These are phyloP conservation scores for Lagopus leucura DNA, from an alignment of 2,113 vertebrate species.

Conservation along the genomic window DNA sequence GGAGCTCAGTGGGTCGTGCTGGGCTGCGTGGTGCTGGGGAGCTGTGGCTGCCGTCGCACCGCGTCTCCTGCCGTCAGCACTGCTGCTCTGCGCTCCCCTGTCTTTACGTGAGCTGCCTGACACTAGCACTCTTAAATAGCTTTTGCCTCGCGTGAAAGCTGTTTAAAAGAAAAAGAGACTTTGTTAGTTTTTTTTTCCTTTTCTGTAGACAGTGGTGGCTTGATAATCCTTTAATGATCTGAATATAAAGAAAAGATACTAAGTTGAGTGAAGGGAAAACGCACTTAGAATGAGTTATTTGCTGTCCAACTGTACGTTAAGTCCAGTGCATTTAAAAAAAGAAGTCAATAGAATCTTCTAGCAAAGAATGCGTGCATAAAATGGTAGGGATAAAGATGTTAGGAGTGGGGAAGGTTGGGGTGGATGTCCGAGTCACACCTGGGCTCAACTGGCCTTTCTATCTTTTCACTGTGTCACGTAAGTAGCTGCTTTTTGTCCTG, in stretches of 20 bases:
- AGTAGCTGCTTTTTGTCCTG: constrained; percentile 82
- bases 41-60: constrained; percentile 67
- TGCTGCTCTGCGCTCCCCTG: constrained; percentile 72
- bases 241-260: constrained; percentile 42
- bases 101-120: constrained; percentile 77
- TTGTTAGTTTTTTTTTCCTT: constrained; percentile 61
- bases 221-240: constrained; percentile 78
- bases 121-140: constrained; percentile 67
- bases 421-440: constrained; percentile 78
- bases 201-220: constrained; percentile 79
- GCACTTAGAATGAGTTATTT: constrained; percentile 67
- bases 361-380: constrained; percentile 60
- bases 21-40: not conserved
- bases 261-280: constrained; percentile 65
- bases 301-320: constrained; percentile 70
- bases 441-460: constrained; percentile 75
- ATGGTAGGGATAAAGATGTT: not conserved
- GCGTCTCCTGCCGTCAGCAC: constrained; percentile 61
- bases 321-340: constrained; percentile 36
- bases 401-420: not conserved
- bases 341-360: constrained; percentile 48
- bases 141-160: constrained; percentile 61
- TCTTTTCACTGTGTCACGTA: constrained; percentile 81
- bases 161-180: constrained; percentile 68
- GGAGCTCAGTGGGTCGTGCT: constrained; percentile 30